Evolutionary conservation across 2,797 vertebrate genomes (phyloP).

Genomic region (Tamandua tetradactyla): DNA sequence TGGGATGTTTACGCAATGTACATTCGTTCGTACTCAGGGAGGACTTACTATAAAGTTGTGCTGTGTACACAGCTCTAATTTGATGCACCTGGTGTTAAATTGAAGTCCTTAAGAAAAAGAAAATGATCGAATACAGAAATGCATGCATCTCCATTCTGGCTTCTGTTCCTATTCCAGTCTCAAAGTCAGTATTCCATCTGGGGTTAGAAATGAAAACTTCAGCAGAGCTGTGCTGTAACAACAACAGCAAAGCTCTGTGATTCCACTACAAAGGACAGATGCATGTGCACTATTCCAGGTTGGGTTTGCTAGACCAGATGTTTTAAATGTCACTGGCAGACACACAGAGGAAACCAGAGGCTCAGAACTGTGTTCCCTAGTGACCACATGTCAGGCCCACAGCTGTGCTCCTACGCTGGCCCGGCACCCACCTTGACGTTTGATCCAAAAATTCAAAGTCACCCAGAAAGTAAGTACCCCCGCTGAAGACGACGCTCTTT

Average conservation of each 20-base stretch:
- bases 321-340: conserved; percentile 55
- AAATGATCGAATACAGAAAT: neutral
- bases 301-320: conserved; percentile 45
- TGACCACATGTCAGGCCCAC: conserved; percentile 21
- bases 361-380: conserved; percentile 38
- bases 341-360: conserved; percentile 35
- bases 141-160: neutral
- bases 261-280: neutral
- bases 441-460: neutral
- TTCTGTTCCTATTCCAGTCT: neutral
- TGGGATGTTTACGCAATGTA: conserved; percentile 66
- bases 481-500: neutral
- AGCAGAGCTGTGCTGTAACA: neutral
- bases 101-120: neutral
- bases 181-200: conserved; percentile 24
- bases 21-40: conserved; percentile 31
- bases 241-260: neutral
- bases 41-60: conserved; percentile 54
- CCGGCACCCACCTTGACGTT: neutral
- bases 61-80: conserved; percentile 60
- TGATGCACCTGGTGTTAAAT: neutral
- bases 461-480: neutral
- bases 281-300: neutral
- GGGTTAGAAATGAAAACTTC: neutral
- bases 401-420: neutral